Percentiles rank a stretch among this genome's conserved stretches.
Evolutionary conservation across 2,797 vertebrate genomes (phyloP).

Genomic region (Simalia tracyae): DNA sequence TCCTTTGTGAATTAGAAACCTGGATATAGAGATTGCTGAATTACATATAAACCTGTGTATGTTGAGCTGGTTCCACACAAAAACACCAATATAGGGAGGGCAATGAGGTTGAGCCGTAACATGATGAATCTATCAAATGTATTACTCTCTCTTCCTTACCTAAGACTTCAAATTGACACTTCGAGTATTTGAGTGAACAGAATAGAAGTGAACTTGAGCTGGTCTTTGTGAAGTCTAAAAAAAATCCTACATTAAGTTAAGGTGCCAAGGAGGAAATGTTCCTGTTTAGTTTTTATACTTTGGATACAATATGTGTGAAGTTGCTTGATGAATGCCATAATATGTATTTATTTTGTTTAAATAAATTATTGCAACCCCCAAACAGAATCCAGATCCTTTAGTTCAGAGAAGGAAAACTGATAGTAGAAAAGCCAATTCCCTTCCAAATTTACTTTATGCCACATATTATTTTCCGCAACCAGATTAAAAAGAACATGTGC

Average conservation of each 20-base stretch:
- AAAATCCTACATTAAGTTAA: background rate
- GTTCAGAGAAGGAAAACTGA: background rate
- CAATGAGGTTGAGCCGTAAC: background rate
- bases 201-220: background rate
- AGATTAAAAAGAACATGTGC: background rate
- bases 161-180: background rate
- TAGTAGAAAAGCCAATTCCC: background rate
- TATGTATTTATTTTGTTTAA: background rate
- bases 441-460: background rate
- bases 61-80: too few relatives aligned
- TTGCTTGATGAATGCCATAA: background rate
- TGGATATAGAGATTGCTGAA: background rate
- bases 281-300: background rate
- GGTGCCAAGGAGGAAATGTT: background rate
- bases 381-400: background rate
- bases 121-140: background rate
- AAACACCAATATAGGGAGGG: background rate
- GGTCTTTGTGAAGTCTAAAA: background rate
- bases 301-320: background rate
- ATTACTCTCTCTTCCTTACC: background rate
- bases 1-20: background rate
- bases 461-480: background rate
- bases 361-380: background rate
- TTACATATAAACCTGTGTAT: background rate
- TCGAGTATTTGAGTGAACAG: background rate